Conservation (phyloP, 1,140 invertebrate species). For the Drosophila subpulchrella region DNA sequence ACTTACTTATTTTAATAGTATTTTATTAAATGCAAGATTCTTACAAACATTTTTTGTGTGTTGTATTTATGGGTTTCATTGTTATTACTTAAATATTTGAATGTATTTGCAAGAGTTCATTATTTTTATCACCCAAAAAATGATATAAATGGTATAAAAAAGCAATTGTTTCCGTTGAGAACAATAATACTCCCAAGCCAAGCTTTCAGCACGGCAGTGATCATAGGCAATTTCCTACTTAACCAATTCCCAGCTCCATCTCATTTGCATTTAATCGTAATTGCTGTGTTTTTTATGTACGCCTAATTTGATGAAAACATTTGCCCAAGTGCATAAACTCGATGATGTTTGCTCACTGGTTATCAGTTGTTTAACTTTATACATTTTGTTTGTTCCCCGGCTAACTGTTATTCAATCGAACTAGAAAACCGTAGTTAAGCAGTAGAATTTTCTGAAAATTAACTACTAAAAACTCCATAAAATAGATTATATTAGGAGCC, state of each 20-base stretch:
- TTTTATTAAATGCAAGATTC: background rate
- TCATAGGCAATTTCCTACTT: conserved; percentile 11
- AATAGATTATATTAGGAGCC: background rate
- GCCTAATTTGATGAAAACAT: conserved; percentile 33
- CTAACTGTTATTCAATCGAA: conserved; percentile 11
- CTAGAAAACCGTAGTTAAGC: conserved; percentile 6
- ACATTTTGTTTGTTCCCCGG: background rate
- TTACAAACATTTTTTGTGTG: background rate
- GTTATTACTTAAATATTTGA: background rate
- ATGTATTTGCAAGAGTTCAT: background rate
- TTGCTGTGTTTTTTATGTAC: conserved; percentile 24
- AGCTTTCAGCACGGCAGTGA: background rate
- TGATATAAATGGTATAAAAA: background rate
- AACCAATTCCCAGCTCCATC: conserved; percentile 27
- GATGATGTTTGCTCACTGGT: conserved; percentile 10
- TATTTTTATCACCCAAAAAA: background rate
- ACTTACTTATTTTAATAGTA: background rate
- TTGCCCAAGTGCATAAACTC: conserved; percentile 12
- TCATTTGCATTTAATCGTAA: conserved; percentile 31
- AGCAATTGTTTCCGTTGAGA: background rate
- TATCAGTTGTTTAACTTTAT: background rate
- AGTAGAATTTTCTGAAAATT: conserved; percentile 21
- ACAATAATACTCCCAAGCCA: background rate
- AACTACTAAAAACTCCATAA: conserved; percentile 6
- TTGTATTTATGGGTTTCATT: background rate